Evolutionary conservation across 2,888 invertebrate genomes (phyloP), one percentile per base, ranked within the genome.

Genomic region (Octonoba sinensis): DNA sequence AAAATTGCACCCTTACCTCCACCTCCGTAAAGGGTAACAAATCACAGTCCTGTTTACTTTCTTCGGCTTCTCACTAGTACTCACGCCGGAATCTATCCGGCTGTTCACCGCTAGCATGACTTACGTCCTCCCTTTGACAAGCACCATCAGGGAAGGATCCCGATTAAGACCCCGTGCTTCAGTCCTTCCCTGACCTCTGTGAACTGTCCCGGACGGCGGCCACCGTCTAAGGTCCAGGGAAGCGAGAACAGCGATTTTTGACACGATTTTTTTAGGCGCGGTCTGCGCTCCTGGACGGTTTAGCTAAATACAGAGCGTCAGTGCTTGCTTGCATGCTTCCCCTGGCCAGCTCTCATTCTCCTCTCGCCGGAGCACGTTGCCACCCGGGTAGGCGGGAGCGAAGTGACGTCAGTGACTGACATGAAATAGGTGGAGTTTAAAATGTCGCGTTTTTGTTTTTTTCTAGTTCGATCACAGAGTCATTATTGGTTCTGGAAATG

Each of bases 1-100:
- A 62, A 73, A 73, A 54, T 15, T 36, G n/a, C 15, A n/a, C 56
- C 20, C 67, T 67, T 62, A 79, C 79, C 79, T 79, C 79, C 79
- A 79, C 60, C 79, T 79, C 12, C 60, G 60, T 4, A 73, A 54
- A n/a, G 47, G 57, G 16, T n/a, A 44, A 22, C 18, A 54, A 79
- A 79, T 79, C 79, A 79, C 79, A 79, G 79, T 73, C 54, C 60
- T 79, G 46, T 54, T 65, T 13, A 54, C 59, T 57, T 22, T 47
- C 18, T 36, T 16, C 56, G n/a, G 54, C 49, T 65, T 59, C 18
- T 59, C 71, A 22, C 44, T 65, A 66, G 67, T 20, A 60, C 71
- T 36, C 27, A 12, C 66, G 64, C 77, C 77, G 77, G 77, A 77
- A 60, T 67, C 22, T 36, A 66, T 67, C 78, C 78, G 66, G 77